Base-by-base conservation (phyloP, 1,140 invertebrate species). In the Leptonema lineaticorne region DNA sequence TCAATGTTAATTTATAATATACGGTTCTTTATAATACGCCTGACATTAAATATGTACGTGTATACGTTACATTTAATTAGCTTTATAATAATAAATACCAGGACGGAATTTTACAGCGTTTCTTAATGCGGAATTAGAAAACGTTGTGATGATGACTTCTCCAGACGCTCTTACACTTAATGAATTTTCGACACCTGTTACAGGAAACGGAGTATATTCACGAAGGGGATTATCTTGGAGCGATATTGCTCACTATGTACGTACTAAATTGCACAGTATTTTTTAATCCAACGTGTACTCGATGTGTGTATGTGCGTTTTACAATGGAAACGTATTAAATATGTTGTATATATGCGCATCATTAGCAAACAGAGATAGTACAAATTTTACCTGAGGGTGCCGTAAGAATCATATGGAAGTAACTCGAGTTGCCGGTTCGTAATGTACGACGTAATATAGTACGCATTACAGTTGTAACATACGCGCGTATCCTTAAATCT, bases 151-250 rank as follows among this genome's bases (percentile, higher is more conserved):
- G 20, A 53, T 26, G 50, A 53, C 50, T 53, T 24, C 46, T 41
- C 37, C 16, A 9, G 2, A 41, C 37, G 37, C 37, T 41, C 37
- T 41, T 41, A 22, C 20, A 26, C 50, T 53, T 53, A 53, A 53
- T 53, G 50, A 53, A 53, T 53, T 26, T 26, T 22, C 20, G 24
- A 53, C 50, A 53, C 50, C 50, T 53, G 50, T 53, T 53, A 53
- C 50, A 53, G 50, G 50, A 48, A 48, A 22, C n/a, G 37, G 46
- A 8, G 46, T 22, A 8, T 14, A 2, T 2, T 22, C 22, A n/a
- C 18, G 22, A 24, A 53, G 27, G 50, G 50, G 50, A 53, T 53
- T 53, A 53, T 53, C 50, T 53, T 11, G 6, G 50, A 26, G 50
- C 37, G 37, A 41, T 41, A 41, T 53, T 53, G 16, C 46, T 9